Base-by-base conservation (phyloP, 2,113 vertebrate species). In the Chaetura pelagica region DNA sequence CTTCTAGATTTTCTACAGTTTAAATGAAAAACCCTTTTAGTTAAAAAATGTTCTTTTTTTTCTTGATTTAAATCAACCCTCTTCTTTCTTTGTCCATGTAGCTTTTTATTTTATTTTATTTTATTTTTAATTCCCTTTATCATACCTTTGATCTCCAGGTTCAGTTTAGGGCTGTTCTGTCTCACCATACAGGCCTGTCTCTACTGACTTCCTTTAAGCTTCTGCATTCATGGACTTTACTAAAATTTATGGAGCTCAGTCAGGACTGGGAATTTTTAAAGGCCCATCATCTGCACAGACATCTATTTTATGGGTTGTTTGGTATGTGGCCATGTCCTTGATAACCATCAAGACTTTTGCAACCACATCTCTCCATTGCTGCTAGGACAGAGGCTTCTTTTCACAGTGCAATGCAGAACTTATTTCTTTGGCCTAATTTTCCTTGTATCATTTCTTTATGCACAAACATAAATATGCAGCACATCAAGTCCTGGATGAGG, bases 381-480 rank as follows among this genome's bases (percentile, higher is more conserved):
- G 38, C 90, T 74, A 30, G 84, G 32, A 71, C 52, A 42, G 49
- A 67, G 16, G 9, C 49, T 58, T 34, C 49, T 90, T 72, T 73
- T 71, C 72, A 71, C 49, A 51, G 77, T 32, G 92, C 83, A 42
- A 8, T 13, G n/a, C 85, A 84, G 55, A 96, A 87, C 76, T 95
- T 71, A 42, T 12, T 90, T 78, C 83, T 90, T 87, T 93, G 90
- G 73, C 96, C 96, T 96, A 78, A 93, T 93, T 96, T 94, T 92
- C 83, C 69, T 88, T 72, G 64, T 84, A 91, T 94, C 91, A 26
- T 96, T 95, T 92, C 76, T 64, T 38, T 76, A 12, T 61, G 64
- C 86, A 78, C 96, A 97, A 96, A 90, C 76, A 95, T 93, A 96
- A 96, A 96, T 93, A 95, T 95, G 90, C 90, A 96, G 80, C 69